phyloP scores from a whole-genome alignment of 2,797 vertebrate species.

The Micrastur ruficollis region DNA sequence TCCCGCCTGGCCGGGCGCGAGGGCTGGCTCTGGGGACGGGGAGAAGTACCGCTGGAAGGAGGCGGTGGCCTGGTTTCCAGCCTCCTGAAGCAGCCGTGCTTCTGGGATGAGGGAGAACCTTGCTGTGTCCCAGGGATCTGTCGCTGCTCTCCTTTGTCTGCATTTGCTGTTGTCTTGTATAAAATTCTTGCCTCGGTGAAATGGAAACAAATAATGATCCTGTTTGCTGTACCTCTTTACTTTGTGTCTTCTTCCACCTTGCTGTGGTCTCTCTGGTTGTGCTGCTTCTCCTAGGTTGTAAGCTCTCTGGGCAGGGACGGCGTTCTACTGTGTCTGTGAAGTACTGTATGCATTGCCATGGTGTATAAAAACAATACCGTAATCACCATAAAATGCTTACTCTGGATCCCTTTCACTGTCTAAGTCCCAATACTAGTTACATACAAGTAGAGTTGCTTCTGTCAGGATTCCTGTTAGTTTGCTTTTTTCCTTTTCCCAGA shows the following conservation, averaged over 20 bases:
- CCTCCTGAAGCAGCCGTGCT: background rate
- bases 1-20: background rate
- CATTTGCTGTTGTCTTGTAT: background rate
- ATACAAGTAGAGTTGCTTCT: background rate
- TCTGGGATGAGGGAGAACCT: background rate
- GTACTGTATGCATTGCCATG: background rate
- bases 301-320: conserved; percentile 52
- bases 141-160: background rate
- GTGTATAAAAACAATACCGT: background rate
- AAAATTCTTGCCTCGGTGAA: background rate
- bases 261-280: background rate
- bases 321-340: background rate
- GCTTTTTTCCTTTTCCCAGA: background rate
- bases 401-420: background rate
- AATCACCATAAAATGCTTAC: background rate
- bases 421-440: background rate
- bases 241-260: background rate
- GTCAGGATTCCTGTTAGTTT: background rate
- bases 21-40: background rate
- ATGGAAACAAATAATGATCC: background rate
- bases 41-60: background rate
- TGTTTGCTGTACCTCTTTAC: background rate
- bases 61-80: background rate
- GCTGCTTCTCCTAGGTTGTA: conserved; percentile 15
- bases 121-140: background rate